phyloP scores from a whole-genome alignment of 2,113 vertebrate species.

The Sebastes schlegelii region DNA sequence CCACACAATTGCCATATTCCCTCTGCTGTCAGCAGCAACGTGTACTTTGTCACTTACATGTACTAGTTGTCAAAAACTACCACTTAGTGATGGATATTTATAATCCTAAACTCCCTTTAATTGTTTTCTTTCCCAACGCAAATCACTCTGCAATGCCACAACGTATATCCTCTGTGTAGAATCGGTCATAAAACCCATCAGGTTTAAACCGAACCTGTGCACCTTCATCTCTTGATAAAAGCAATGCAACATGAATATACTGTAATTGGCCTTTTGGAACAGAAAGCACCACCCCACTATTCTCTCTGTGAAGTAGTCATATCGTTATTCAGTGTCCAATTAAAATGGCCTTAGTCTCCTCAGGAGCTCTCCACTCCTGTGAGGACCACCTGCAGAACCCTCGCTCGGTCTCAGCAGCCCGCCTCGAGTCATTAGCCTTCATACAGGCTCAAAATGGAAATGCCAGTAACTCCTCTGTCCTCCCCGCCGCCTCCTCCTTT shows the following conservation, averaged over 20 bases:
- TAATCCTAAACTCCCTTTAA: not conserved
- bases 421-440: conserved; percentile 71
- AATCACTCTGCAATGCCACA: not conserved
- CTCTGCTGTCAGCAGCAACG: too few relatives aligned
- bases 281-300: conserved; percentile 44
- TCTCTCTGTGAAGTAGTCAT: conserved; percentile 64
- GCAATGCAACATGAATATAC: conserved; percentile 35
- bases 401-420: conserved; percentile 54
- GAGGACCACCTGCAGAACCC: conserved; percentile 69
- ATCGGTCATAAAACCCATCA: conserved; percentile 2
- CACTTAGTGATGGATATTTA: not conserved
- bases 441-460: conserved; percentile 62
- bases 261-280: conserved; percentile 68
- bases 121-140: not conserved
- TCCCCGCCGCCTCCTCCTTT: conserved; percentile 12
- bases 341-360: conserved; percentile 69
- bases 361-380: conserved; percentile 57
- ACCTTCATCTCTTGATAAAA: conserved; percentile 48
- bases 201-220: conserved; percentile 6
- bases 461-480: conserved; percentile 51
- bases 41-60: too few relatives aligned
- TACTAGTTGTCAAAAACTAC: not conserved
- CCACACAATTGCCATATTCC: too few relatives aligned
- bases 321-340: conserved; percentile 79
- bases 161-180: not conserved